Conservation (phyloP, 2,113 vertebrate genomes). For the Saccopteryx bilineata region DNA sequence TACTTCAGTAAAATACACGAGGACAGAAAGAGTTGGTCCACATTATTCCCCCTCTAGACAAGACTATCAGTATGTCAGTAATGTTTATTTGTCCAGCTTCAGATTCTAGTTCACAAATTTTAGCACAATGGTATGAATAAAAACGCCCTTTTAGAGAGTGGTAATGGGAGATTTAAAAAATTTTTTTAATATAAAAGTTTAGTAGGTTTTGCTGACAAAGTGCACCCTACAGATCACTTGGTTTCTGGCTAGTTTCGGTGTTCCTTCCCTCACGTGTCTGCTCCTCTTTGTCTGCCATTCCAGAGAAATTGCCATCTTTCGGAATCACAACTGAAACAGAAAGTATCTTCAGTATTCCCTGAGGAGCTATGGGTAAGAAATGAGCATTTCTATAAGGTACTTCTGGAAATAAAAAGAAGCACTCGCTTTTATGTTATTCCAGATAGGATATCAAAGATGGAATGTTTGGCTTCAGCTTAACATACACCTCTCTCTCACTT, state of each 20-base stretch:
- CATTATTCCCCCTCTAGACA: not conserved
- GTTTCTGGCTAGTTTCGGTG: not conserved
- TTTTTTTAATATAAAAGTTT: not conserved
- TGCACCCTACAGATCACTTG: not conserved
- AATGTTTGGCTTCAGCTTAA: not conserved
- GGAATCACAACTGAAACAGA: slow-evolving; percentile 9
- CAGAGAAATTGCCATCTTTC: not conserved
- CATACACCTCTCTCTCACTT: not conserved
- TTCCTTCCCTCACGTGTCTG: not conserved
- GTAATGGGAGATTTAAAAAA: not conserved
- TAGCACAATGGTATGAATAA: not conserved
- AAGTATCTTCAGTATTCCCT: not conserved
- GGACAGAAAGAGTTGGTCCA: not conserved
- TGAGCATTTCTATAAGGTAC: not conserved
- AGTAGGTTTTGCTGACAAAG: not conserved
- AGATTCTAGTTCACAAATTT: not conserved
- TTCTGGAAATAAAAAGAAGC: not conserved
- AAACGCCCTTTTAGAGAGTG: not conserved
- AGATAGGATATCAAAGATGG: not conserved
- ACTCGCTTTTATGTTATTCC: not conserved
- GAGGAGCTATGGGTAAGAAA: not conserved
- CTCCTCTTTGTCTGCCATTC: not conserved
- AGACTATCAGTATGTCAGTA: not conserved
- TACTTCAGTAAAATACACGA: not conserved
- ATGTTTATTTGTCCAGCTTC: not conserved